These are phyloP conservation scores for Typhlomys cinereus DNA, from an alignment of 2,113 vertebrate genomes.

Conservation along the genomic window DNA sequence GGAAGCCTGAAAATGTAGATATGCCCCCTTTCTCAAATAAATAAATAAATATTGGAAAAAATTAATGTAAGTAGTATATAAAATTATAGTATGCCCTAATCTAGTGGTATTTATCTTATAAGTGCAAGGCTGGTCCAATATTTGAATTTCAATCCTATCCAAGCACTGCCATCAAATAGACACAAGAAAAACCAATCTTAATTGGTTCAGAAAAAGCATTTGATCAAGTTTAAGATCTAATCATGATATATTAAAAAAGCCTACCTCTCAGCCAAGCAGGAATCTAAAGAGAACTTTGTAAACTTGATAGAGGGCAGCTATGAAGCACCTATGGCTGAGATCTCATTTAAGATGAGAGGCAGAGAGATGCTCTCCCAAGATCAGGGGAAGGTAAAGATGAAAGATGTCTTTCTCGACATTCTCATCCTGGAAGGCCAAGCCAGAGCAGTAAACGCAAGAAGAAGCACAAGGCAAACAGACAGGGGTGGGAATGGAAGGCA, in stretches of 20 bases:
- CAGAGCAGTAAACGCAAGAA: background rate
- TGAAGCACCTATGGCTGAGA: fast-evolving
- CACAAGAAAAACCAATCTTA: background rate
- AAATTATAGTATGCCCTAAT: background rate
- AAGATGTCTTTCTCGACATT: fast-evolving
- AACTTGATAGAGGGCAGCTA: background rate
- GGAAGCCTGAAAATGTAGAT: fast-evolving
- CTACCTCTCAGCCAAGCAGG: background rate
- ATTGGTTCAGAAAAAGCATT: background rate
- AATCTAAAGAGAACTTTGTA: background rate
- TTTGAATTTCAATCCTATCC: background rate
- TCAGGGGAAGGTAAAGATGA: background rate
- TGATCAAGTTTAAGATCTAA: background rate
- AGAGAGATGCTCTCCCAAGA: background rate
- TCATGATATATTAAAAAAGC: background rate
- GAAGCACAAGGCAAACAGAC: background rate
- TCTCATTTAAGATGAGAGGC: background rate
- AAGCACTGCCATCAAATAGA: background rate
- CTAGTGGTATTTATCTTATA: background rate
- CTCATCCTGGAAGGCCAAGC: background rate
- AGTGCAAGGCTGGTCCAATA: background rate
- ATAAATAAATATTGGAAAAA: conserved; percentile 3
- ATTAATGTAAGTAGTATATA: background rate
- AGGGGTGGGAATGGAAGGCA: no score
- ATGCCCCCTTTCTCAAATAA: background rate